phyloP scores from a whole-genome alignment of 2,797 vertebrate species.

The Remorina albescens region DNA sequence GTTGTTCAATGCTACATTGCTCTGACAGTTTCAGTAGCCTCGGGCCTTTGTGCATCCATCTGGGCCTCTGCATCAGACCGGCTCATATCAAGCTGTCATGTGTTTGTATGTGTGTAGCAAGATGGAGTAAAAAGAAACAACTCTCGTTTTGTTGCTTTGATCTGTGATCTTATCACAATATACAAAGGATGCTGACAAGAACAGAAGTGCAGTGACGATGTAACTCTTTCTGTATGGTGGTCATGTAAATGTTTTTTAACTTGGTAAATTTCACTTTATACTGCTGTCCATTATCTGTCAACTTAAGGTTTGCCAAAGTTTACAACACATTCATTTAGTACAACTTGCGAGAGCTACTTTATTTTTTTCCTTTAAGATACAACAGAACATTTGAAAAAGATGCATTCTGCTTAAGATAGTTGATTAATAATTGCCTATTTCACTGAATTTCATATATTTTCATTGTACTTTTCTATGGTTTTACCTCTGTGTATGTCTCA shows the following conservation, averaged over 20 bases:
- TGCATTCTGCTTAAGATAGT: not conserved
- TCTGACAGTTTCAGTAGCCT: slow-evolving; percentile 30
- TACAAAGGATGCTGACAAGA: not conserved
- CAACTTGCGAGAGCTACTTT: not conserved
- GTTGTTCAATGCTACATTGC: slow-evolving; percentile 35
- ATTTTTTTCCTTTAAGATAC: not conserved
- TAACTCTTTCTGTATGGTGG: not conserved
- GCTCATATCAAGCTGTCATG: slow-evolving; percentile 36
- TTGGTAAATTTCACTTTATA: not conserved
- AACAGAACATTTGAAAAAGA: not conserved
- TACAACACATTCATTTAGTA: not conserved
- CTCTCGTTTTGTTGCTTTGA: not conserved
- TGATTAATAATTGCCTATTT: not conserved
- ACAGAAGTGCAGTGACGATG: not conserved
- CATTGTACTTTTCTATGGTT: too few relatives aligned
- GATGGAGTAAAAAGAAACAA: not conserved
- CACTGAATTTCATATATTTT: not conserved
- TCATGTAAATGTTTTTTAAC: not conserved
- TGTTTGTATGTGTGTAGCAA: slow-evolving; percentile 14
- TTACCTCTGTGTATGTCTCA: too few relatives aligned
- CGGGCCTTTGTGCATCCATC: slow-evolving; percentile 41
- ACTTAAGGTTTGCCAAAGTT: not conserved
- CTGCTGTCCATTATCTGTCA: too few relatives aligned
- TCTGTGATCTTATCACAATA: not conserved
- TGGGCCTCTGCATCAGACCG: slow-evolving; percentile 34